These are phyloP conservation scores for Pterocles gutturalis DNA, from an alignment of 2,113 vertebrate genomes.

Conservation along the genomic window DNA sequence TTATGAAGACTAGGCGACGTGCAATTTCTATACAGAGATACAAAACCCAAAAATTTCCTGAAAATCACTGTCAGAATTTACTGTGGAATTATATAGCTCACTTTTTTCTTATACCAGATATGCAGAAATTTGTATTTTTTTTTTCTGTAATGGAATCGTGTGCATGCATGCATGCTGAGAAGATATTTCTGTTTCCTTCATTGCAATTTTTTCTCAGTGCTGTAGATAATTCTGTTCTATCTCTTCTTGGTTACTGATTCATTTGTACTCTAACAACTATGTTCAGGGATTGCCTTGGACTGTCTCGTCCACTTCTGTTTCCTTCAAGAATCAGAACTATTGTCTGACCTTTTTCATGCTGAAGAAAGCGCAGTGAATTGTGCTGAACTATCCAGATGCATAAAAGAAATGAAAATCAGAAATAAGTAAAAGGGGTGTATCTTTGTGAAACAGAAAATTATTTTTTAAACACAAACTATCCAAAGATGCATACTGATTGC, in stretches of 20 bases:
- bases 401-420: slow-evolving; percentile 31
- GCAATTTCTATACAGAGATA: neutral
- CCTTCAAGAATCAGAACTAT: slow-evolving; percentile 45
- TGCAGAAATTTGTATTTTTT: neutral
- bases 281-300: slow-evolving; percentile 10
- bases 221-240: neutral
- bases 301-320: slow-evolving; percentile 35
- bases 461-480: slow-evolving; percentile 2
- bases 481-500: neutral
- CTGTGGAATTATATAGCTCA: neutral
- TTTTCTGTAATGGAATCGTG: neutral
- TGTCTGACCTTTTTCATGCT: slow-evolving; percentile 33
- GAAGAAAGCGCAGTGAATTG: slow-evolving; percentile 16
- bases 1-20: neutral
- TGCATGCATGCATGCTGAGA: neutral
- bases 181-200: neutral
- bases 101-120: neutral
- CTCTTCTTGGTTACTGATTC: slow-evolving; percentile 29
- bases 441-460: neutral
- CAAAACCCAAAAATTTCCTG: neutral
- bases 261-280: neutral
- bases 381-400: slow-evolving; percentile 43
- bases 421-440: neutral
- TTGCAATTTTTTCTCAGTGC: neutral
- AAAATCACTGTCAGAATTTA: neutral